These are phyloP conservation scores for Galerucella nymphaeae DNA, from an alignment of 2,888 invertebrate species.

Conservation along the genomic window DNA sequence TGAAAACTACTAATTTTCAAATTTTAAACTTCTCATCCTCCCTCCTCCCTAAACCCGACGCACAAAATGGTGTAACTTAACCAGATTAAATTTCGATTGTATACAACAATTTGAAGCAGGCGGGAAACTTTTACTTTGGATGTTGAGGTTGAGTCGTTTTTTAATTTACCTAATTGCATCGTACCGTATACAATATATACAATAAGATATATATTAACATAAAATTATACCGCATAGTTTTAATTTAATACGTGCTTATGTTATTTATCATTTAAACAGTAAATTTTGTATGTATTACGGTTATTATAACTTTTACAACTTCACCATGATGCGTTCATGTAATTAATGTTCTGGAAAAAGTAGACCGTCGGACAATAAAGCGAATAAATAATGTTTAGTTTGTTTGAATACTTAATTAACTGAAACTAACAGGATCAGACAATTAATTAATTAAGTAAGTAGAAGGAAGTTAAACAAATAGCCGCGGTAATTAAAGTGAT, in stretches of 20 bases:
- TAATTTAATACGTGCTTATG: not conserved
- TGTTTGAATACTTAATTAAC: not conserved
- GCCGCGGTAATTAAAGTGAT: not conserved
- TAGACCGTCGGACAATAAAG: slow-evolving; percentile 2
- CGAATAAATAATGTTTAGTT: not conserved
- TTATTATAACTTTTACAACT: slow-evolving; percentile 11
- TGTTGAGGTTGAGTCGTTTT: too few species aligned
- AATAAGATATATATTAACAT: too few species aligned
- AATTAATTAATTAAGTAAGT: not conserved
- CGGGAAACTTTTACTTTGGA: too few species aligned
- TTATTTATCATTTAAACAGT: slow-evolving; percentile 2
- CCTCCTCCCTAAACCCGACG: too few species aligned
- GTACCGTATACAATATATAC: too few species aligned
- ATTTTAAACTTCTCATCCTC: too few species aligned
- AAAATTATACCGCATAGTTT: not conserved
- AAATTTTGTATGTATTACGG: slow-evolving; percentile 5
- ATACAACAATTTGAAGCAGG: too few species aligned
- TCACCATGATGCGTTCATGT: not conserved
- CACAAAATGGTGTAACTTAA: too few species aligned
- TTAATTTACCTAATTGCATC: too few species aligned
- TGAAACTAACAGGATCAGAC: slow-evolving; percentile 11
- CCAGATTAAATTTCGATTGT: too few species aligned
- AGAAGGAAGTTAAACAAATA: not conserved
- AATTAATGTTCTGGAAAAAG: slow-evolving; percentile 19
- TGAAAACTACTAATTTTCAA: too few species aligned